A percentile compares a stretch with the other conserved stretches of the same genome.
Evolutionary conservation across 1,140 invertebrate genomes (phyloP).

Genomic region (Ericerus pela): DNA sequence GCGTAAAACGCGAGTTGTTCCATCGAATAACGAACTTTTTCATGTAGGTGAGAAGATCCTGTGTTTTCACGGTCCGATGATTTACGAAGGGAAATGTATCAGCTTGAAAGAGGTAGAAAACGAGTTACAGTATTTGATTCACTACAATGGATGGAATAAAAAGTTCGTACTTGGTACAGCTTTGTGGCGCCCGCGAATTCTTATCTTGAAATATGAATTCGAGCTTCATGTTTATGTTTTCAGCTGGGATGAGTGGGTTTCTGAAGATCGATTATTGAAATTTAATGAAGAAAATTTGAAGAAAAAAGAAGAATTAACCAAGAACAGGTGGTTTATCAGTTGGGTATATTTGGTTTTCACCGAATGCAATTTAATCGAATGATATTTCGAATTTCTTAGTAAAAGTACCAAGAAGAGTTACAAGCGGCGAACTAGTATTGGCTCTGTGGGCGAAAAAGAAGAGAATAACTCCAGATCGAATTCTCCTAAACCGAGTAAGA

Average conservation of each 20-base stretch:
- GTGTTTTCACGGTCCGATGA: slow-evolving; percentile 21
- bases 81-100: slow-evolving; percentile 57
- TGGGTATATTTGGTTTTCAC: background rate
- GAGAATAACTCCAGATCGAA: background rate
- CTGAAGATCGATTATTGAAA: slow-evolving; percentile 80
- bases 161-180: slow-evolving; percentile 49
- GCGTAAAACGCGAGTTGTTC: background rate
- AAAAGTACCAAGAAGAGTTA: background rate
- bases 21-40: background rate
- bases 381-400: background rate
- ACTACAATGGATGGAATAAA: slow-evolving; percentile 97
- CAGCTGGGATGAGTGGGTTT: slow-evolving; percentile 98
- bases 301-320: slow-evolving; percentile 75
- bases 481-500: slow-evolving; percentile 2
- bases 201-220: no score
- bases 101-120: slow-evolving; percentile 40
- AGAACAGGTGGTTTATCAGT: slow-evolving; percentile 43
- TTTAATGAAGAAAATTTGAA: slow-evolving; percentile 82
- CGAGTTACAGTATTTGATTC: slow-evolving; percentile 58
- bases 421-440: background rate
- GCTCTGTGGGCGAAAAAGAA: background rate
- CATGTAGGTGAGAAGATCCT: slow-evolving; percentile 20
- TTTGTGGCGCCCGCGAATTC: background rate
- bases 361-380: background rate
- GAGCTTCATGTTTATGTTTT: slow-evolving; percentile 31